phyloP scores from a whole-genome alignment of 2,797 vertebrate species.

The Huso huso region DNA sequence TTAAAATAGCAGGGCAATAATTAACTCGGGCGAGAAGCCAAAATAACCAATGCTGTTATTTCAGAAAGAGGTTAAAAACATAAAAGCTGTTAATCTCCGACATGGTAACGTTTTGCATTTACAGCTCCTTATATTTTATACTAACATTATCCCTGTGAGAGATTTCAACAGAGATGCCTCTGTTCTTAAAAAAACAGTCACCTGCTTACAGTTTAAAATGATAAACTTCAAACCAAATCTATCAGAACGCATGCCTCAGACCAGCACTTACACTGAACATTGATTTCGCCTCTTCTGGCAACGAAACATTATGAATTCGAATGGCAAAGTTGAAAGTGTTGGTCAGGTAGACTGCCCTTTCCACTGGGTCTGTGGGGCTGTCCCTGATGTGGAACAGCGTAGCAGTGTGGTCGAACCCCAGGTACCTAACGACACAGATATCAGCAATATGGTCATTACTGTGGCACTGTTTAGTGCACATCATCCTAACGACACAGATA shows the following conservation, averaged over 20 bases:
- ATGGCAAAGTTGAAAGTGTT: slow-evolving; percentile 89
- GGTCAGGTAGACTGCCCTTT: slow-evolving; percentile 82
- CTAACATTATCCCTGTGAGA: too few relatives aligned
- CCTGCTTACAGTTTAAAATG: too few relatives aligned
- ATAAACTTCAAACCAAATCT: not conserved
- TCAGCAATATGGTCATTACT: too few relatives aligned
- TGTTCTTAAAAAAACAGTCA: too few relatives aligned
- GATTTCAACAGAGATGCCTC: too few relatives aligned
- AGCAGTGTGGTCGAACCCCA: slow-evolving; percentile 91
- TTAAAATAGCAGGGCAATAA: too few relatives aligned
- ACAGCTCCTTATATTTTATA: too few relatives aligned
- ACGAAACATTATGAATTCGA: slow-evolving; percentile 80
- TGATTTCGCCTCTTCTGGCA: slow-evolving; percentile 82
- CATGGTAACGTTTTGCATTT: too few relatives aligned
- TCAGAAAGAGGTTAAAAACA: not conserved
- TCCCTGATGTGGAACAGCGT: slow-evolving; percentile 95
- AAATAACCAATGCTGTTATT: not conserved
- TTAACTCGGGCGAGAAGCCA: too few relatives aligned
- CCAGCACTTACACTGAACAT: slow-evolving; percentile 79
- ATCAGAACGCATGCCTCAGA: not conserved
- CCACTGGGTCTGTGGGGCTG: slow-evolving; percentile 81
- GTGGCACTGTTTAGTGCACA: too few relatives aligned
- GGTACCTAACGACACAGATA: slow-evolving; percentile 54
- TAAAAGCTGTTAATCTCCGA: too few relatives aligned
- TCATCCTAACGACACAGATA: too few relatives aligned